Base-by-base conservation (phyloP, 2,113 vertebrate species). In the Callorhinus ursinus region DNA sequence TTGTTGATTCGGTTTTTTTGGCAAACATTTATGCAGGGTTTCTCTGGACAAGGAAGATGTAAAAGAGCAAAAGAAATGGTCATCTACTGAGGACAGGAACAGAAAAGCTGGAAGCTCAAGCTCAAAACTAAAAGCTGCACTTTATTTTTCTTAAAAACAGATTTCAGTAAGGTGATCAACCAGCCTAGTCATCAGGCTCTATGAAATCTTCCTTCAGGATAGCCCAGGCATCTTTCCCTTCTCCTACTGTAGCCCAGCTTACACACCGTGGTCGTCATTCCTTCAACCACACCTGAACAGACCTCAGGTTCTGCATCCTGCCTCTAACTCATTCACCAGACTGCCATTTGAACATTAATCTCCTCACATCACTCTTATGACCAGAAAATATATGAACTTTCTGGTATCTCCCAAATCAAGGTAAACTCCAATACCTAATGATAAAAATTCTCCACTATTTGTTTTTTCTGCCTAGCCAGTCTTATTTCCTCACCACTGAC, bases 141-240 rank as follows among this genome's bases (percentile, higher is more conserved):
- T 92, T 88, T 28, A 2, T 63, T 90, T 87, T 61, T 76, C 77
- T 85, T 39, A 39, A 77, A 93, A 81, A 55, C 31, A 24, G 22
- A n/a, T 74, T 85, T 80, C 7, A 0, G 5, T 42, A 63, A 86
- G 57, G 42, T 49, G 61, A 55, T 88, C 71, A 55, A 6, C 42
- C 39, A 76, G 42, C 28, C 51, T 18, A 18, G 53, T 57, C 53
- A 59, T 36, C 33, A 18, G 31, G 69, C 7, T 59, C 74, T 15
- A n/a, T 1, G 28, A 57, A 12, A 21, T 11, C 22, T 51, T 36
- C 13, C 71, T 81, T 67, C 24, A 6, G 16, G 3, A 18, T 36
- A 12, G 3, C 33, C 9, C 42, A 4, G 19, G 42, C 28, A 21
- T 5, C 51, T 16, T 46, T 26, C 26, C 16, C 22, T 12, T 74